These are phyloP conservation scores for Eristalinus sepulchralis DNA, from an alignment of 2,888 invertebrate genomes.

Conservation along the genomic window DNA sequence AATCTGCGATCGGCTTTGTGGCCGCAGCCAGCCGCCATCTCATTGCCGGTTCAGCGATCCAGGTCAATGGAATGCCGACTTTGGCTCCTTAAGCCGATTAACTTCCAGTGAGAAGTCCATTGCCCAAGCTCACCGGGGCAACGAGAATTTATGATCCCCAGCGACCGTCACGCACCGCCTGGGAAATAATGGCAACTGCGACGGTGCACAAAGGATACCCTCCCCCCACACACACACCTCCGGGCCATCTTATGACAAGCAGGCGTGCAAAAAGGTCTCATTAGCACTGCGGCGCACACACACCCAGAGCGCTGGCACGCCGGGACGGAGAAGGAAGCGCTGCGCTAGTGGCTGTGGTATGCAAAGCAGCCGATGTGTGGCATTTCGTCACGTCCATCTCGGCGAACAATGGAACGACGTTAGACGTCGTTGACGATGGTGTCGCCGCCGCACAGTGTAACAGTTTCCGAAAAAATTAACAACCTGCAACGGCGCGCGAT, in stretches of 20 bases:
- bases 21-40: background rate
- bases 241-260: conserved; percentile 47
- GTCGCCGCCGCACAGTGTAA: conserved; percentile 18
- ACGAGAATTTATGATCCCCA: conserved; percentile 54
- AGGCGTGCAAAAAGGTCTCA: conserved; percentile 31
- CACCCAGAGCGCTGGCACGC: conserved; percentile 1
- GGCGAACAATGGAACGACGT: conserved; percentile 23
- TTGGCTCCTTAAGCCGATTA: conserved; percentile 14
- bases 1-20: background rate
- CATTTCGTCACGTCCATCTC: conserved; percentile 68
- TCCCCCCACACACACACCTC: background rate
- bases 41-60: conserved; percentile 37
- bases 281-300: conserved; percentile 14
- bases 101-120: background rate
- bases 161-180: conserved; percentile 65
- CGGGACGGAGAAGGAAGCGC: conserved; percentile 56
- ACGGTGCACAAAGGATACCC: conserved; percentile 27
- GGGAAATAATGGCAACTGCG: conserved; percentile 54
- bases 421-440: conserved; percentile 22
- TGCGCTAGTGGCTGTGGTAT: conserved; percentile 30
- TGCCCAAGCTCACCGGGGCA: conserved; percentile 31
- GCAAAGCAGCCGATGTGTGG: conserved; percentile 48
- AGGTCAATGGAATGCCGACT: conserved; percentile 35
- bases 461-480: conserved; percentile 63
- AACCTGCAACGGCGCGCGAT: conserved; percentile 39